Evolutionary conservation across 2,797 vertebrate species (phyloP).

Genomic region (Molossus molossus): DNA sequence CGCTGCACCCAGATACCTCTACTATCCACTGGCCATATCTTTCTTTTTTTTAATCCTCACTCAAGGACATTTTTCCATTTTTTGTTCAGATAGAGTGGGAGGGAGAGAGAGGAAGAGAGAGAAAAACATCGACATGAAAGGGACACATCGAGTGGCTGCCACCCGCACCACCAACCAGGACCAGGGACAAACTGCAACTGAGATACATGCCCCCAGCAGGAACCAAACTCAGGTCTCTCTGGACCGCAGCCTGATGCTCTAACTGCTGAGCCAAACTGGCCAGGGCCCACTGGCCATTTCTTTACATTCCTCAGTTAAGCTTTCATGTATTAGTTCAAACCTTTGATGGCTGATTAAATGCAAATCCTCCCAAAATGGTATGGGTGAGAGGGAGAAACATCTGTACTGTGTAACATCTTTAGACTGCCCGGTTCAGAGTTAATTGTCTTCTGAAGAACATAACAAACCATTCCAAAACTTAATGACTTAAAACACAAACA

Average conservation of each 20-base stretch:
- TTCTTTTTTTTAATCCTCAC: background rate
- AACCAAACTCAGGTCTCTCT: too few relatives aligned
- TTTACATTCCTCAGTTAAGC: slow-evolving; percentile 26
- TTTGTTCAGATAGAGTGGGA: too few relatives aligned
- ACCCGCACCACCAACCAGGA: too few relatives aligned
- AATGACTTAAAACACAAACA: slow-evolving; percentile 18
- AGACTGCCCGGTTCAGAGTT: slow-evolving; percentile 54
- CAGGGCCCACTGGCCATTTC: background rate
- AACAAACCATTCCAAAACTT: slow-evolving; percentile 22
- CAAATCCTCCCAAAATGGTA: slow-evolving; percentile 20
- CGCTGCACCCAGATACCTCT: background rate
- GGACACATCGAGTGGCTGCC: too few relatives aligned
- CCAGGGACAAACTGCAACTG: too few relatives aligned
- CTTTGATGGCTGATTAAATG: background rate
- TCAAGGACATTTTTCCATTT: too few relatives aligned
- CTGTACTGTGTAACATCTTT: slow-evolving; percentile 43
- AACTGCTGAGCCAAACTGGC: too few relatives aligned
- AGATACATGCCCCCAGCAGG: too few relatives aligned
- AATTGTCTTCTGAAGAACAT: slow-evolving; percentile 44
- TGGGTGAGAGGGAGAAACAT: background rate
- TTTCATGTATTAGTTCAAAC: slow-evolving; percentile 52
- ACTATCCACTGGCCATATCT: background rate
- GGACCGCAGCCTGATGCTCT: too few relatives aligned
- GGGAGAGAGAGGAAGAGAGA: too few relatives aligned
- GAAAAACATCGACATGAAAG: too few relatives aligned